These are phyloP conservation scores for Pagrus major DNA, from an alignment of 2,113 vertebrate genomes.

Conservation along the genomic window DNA sequence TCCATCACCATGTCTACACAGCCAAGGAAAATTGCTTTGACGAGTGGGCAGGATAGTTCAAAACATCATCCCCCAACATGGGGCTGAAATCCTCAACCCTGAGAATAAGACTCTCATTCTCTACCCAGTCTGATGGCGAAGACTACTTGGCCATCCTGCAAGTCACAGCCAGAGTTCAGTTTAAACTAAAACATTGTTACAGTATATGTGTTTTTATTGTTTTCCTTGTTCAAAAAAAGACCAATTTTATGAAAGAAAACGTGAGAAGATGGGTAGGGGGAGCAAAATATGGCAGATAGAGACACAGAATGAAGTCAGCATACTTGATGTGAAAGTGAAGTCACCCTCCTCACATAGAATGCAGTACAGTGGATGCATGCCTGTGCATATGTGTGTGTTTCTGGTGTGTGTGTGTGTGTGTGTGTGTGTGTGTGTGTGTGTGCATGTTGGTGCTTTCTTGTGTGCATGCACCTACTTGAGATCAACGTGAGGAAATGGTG, in stretches of 20 bases:
- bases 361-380: background rate
- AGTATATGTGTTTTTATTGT: background rate
- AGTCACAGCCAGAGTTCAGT: too few species aligned
- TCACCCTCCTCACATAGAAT: constrained; percentile 28
- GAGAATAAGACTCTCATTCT: too few species aligned
- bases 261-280: background rate
- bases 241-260: background rate
- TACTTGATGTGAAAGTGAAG: constrained; percentile 48
- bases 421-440: constrained; percentile 7
- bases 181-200: background rate
- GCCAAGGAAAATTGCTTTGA: too few species aligned
- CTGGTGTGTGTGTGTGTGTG: constrained; percentile 3
- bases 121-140: too few species aligned
- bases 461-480: constrained; percentile 19
- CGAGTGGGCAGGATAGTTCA: too few species aligned
- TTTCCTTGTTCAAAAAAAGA: background rate
- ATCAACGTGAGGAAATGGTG: constrained; percentile 58
- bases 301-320: constrained; percentile 57
- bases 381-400: background rate
- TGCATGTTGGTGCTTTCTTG: background rate
- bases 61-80: too few species aligned
- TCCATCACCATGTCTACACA: too few species aligned
- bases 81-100: too few species aligned
- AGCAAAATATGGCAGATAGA: background rate
- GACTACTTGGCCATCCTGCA: too few species aligned